Evolutionary conservation across 92 coral and sea anemone genomes (phyloP), one percentile per base, ranked within the genome.

Genomic region (Palythoa heliodiscus): DNA sequence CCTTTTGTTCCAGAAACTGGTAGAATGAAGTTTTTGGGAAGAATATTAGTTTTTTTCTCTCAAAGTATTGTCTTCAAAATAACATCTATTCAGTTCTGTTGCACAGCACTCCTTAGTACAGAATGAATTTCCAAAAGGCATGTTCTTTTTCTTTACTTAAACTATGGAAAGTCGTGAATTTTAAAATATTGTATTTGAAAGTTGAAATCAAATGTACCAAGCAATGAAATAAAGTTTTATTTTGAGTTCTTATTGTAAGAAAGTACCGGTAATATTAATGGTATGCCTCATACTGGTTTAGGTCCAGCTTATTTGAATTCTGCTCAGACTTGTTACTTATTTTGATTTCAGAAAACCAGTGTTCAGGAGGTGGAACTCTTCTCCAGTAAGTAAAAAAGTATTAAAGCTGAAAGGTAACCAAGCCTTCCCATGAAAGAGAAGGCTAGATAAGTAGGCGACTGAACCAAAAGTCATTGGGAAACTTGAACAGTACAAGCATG

Each of bases 331-430:
- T 43, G 4, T 43, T 43, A 43, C 50, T 67, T 40, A 48, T 82
- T 80, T 15, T 54, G 57, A 75, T 22, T 61, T 19, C 76, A 95
- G 98, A 82, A 91, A 88, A 86, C 98, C 95, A 20, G 75, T 86
- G 15, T 92, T 95, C 57, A 89, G 85, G 61, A 92, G 99, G 70
- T 92, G 99, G 92, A 91, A 94, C 76, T 94, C 98, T 20, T 88
- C 94, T 47, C 99, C 99, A 15, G 99, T 96, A 81, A 92, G 99
- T 93, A 37, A 29, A 0, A 29, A 29, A 29, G 1, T 29, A 29
- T 29, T 29, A 29, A 29, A 29, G 35, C 35, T 29, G 35, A 29
- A 29, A 29, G 35, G 35, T 29, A 29, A 29, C 35, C 35, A 29
- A 29, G 35, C 35, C 35, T 29, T 29, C 35, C 35, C 35, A 29